phyloP scores from a whole-genome alignment of 2,797 vertebrate species.

The Toxotes lorentzi region DNA sequence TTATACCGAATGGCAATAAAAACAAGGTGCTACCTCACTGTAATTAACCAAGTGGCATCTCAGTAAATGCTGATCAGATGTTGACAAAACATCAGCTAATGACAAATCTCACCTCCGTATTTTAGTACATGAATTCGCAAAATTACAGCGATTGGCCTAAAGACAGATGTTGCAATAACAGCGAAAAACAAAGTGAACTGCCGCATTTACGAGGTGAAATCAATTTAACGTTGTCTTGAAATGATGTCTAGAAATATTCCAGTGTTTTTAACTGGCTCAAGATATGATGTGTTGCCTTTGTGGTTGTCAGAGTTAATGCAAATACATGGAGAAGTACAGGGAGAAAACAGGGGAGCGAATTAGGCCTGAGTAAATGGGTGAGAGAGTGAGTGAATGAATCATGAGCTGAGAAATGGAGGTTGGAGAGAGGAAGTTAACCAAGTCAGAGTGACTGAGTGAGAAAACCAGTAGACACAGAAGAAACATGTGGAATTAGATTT shows the following conservation, averaged over 20 bases:
- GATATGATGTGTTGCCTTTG: constrained; percentile 14
- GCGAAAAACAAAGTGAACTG: constrained; percentile 12
- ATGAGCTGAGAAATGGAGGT: constrained; percentile 38
- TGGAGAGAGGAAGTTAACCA: constrained; percentile 11
- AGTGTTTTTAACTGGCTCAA: constrained; percentile 21
- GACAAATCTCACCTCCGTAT: constrained; percentile 12
- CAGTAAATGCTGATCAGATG: constrained; percentile 8
- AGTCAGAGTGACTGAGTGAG: constrained; percentile 24
- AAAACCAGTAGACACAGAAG: constrained; percentile 2
- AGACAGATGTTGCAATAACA: constrained; percentile 20
- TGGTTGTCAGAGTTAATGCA: background rate
- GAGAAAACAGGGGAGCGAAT: background rate
- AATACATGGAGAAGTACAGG: background rate
- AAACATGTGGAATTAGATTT: background rate
- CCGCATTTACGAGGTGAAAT: constrained; percentile 15
- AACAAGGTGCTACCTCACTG: background rate
- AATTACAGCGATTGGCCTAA: constrained; percentile 16
- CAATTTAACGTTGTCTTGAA: constrained; percentile 24
- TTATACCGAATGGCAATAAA: constrained; percentile 1
- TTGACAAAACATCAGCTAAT: constrained; percentile 6
- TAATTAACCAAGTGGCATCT: constrained; percentile 20
- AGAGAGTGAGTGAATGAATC: constrained; percentile 50
- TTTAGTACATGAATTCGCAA: background rate
- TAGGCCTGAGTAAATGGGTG: constrained; percentile 25
- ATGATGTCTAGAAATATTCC: constrained; percentile 26